These are phyloP conservation scores for Drosophila lutescens DNA, from an alignment of 2,888 invertebrate genomes.

Conservation along the genomic window DNA sequence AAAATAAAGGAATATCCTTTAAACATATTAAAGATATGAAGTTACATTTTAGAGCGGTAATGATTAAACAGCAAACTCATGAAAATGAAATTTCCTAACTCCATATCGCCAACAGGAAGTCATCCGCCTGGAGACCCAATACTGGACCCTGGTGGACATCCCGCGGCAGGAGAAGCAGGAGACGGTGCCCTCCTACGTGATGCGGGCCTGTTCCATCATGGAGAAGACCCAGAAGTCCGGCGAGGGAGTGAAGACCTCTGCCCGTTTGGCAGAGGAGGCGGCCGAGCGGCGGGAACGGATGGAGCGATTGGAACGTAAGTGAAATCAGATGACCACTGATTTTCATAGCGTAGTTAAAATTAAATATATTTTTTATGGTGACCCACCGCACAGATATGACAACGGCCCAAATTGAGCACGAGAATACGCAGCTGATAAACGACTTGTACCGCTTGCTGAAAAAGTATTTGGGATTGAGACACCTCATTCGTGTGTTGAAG, in stretches of 20 bases:
- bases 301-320: constrained; percentile 92
- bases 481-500: constrained; percentile 94
- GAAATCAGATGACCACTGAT: neutral
- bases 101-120: constrained; percentile 88
- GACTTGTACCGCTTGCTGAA: constrained; percentile 96
- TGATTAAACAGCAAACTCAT: too few species aligned
- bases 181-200: constrained; percentile 95
- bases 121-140: constrained; percentile 94
- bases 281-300: constrained; percentile 93
- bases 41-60: too few species aligned
- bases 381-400: constrained; percentile 90
- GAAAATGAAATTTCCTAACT: too few species aligned
- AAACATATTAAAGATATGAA: too few species aligned
- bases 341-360: too few species aligned
- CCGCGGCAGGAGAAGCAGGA: constrained; percentile 97
- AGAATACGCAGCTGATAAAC: constrained; percentile 97
- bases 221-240: constrained; percentile 96
- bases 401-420: constrained; percentile 95
- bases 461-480: constrained; percentile 95
- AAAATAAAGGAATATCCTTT: too few species aligned
- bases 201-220: constrained; percentile 95
- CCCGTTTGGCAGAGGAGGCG: constrained; percentile 93
- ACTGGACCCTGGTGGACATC: constrained; percentile 97
- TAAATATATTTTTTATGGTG: too few species aligned
- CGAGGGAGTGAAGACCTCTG: constrained; percentile 94